phyloP scores from a whole-genome alignment of 2,797 vertebrate species.

The Bradypodion ventrale region DNA sequence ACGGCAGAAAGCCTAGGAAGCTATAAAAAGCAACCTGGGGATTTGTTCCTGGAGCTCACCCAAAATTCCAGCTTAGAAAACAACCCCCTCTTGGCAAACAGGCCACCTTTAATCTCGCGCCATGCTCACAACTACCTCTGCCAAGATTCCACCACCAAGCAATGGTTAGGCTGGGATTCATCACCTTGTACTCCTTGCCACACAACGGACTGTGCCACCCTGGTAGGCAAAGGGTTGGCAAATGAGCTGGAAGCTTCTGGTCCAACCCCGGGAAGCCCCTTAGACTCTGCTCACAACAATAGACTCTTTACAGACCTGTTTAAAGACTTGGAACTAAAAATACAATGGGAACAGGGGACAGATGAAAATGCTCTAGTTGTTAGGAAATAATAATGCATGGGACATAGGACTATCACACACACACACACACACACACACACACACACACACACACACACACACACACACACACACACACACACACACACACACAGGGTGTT shows the following conservation, averaged over 20 bases:
- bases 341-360: conserved; percentile 68
- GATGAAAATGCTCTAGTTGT: background rate
- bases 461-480: too few species aligned
- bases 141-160: rapidly evolving
- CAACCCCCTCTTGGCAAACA: background rate
- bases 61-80: conserved; percentile 21
- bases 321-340: conserved; percentile 69
- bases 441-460: too few species aligned
- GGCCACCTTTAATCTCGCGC: background rate
- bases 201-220: rapidly evolving
- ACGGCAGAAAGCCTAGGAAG: background rate
- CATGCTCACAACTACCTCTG: rapidly evolving
- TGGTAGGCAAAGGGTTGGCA: background rate
- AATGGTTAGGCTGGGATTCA: background rate
- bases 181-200: background rate
- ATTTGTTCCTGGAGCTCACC: background rate
- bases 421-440: too few species aligned
- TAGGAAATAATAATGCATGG: background rate
- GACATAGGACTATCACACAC: background rate
- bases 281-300: rapidly evolving
- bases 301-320: conserved; percentile 59
- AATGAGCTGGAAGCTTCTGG: background rate
- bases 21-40: conserved; percentile 44
- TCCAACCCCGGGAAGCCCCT: rapidly evolving
- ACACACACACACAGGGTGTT: too few species aligned